These are phyloP conservation scores for Scolopax rusticola DNA, from an alignment of 2,797 vertebrate genomes.

Conservation along the genomic window DNA sequence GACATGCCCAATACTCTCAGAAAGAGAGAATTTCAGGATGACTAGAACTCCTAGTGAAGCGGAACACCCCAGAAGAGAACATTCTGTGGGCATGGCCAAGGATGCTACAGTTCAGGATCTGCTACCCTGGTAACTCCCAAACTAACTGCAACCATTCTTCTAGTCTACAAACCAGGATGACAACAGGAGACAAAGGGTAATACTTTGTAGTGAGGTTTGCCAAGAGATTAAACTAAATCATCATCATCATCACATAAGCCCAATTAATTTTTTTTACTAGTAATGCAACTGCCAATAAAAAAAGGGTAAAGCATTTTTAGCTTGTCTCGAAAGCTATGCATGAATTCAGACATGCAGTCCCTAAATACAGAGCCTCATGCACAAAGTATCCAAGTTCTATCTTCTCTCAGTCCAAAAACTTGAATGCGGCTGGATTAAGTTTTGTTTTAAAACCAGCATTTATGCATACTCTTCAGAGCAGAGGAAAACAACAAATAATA, in stretches of 20 bases:
- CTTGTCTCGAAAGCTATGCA: background rate
- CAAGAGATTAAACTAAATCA: background rate
- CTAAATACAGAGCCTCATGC: background rate
- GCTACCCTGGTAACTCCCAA: background rate
- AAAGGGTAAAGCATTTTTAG: background rate
- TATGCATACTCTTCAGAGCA: background rate
- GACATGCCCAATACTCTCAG: accelerated
- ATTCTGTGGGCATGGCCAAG: background rate
- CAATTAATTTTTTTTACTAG: background rate
- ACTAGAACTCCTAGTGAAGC: background rate
- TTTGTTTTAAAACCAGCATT: background rate
- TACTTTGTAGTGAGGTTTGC: background rate
- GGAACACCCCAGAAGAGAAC: background rate
- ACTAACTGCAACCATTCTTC: background rate
- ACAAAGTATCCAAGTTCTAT: background rate
- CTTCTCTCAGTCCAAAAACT: background rate
- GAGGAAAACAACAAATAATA: background rate
- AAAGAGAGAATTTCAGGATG: background rate
- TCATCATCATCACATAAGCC: background rate
- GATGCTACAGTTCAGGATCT: background rate
- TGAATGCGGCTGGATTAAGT: background rate
- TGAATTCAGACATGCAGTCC: background rate
- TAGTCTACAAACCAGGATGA: background rate
- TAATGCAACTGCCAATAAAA: background rate
- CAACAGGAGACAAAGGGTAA: background rate